Conservation (phyloP, 2,888 invertebrate genomes). For the Chrysomela aeneicollis region DNA sequence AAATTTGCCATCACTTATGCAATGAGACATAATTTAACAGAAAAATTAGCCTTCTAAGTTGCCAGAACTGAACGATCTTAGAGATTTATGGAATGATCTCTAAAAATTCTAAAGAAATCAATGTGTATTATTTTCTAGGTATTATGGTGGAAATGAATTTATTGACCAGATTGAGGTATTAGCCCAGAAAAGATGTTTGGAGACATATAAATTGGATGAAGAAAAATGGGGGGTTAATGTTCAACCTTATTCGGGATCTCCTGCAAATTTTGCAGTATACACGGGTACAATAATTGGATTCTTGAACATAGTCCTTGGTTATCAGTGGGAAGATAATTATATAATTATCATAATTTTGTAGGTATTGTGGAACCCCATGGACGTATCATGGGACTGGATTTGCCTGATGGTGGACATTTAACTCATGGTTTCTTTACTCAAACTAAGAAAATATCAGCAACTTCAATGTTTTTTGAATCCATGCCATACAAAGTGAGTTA, state of each 20-base stretch:
- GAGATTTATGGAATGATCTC: too few relatives aligned
- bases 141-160: slow-evolving; percentile 96
- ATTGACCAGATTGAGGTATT: slow-evolving; percentile 93
- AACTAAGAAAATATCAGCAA: slow-evolving; percentile 92
- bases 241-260: slow-evolving; percentile 94
- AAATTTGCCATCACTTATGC: background rate
- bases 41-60: too few relatives aligned
- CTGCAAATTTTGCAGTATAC: slow-evolving; percentile 97
- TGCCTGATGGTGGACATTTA: slow-evolving; percentile 97
- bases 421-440: slow-evolving; percentile 92
- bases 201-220: slow-evolving; percentile 81
- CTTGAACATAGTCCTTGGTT: slow-evolving; percentile 28
- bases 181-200: slow-evolving; percentile 86
- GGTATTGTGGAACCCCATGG: slow-evolving; percentile 86
- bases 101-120: too few relatives aligned
- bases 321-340: too few relatives aligned
- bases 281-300: slow-evolving; percentile 67
- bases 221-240: slow-evolving; percentile 98
- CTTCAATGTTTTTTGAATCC: slow-evolving; percentile 97
- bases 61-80: too few relatives aligned
- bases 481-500: slow-evolving; percentile 90
- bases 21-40: background rate
- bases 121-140: too few relatives aligned
- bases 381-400: slow-evolving; percentile 94
- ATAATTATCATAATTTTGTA: slow-evolving; percentile 31